Base-by-base conservation (phyloP, 2,888 invertebrate genomes). In the Drosophila neotestacea region DNA sequence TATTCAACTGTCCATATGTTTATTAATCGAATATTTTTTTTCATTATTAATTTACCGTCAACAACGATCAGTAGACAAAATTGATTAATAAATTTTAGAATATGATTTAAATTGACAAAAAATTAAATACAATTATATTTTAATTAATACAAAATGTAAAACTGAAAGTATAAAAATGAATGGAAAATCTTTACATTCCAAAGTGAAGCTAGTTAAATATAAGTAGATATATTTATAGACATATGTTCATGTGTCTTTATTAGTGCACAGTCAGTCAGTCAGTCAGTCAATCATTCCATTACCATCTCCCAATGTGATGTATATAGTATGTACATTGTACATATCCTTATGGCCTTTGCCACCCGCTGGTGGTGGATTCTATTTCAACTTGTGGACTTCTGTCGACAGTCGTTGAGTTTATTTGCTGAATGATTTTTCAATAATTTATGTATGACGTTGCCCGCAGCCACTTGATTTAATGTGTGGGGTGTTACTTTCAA, bases 371-470 rank as follows among this genome's bases (percentile, higher is more conserved):
- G 59, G 59, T 59, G 48, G 59, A 48, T 48, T 59, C 42, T 22
- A 44, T 13, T n/a, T 9, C 44, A 2, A 28, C 42, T 28, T 36
- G 32, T 64, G 6, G 13, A 42, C 11, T 11, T 50, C 79, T 55
- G 69, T 47, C 69, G 46, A 2, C 16, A 9, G 32, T 60, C 42
- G 55, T 6, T 61, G 78, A 83, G 84, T 82, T 82, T 88, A 88
- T 88, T 89, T 88, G 89, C 89, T 76, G 89, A 84, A 89, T 89
- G 86, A 89, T 88, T 88, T 89, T 88, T 89, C 88, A 88, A 88
- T 89, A 89, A 89, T 88, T 89, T 86, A 89, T 89, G 81, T 84
- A 85, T 83, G 84, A 83, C 70, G 74, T 67, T 82, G 65, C 61
- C 60, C 50, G 64, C 70, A 69, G 81, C 75, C 83, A 83, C 86